Conservation (phyloP, 2,113 vertebrate species). For the Phodopus roborovskii region DNA sequence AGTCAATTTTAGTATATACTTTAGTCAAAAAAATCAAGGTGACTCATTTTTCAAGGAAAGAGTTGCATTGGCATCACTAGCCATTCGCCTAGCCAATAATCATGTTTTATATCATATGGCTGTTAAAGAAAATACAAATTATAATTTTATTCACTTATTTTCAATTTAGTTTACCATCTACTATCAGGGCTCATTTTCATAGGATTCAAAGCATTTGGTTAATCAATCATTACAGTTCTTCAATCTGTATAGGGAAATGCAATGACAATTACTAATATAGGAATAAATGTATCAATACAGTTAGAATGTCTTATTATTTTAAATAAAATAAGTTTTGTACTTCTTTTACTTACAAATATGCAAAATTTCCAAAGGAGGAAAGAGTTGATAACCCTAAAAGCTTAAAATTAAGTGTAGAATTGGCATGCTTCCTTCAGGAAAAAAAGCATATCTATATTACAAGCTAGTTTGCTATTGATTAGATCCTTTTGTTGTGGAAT, state of each 20-base stretch:
- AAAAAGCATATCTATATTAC: not conserved
- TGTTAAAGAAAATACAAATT: conserved; percentile 55
- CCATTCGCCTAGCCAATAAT: conserved; percentile 1
- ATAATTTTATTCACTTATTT: conserved; percentile 48
- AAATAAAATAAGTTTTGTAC: conserved; percentile 1
- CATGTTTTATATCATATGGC: conserved; percentile 36
- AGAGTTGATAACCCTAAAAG: not conserved
- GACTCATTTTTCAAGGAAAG: conserved; percentile 64
- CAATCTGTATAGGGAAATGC: not conserved
- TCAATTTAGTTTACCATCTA: conserved; percentile 15
- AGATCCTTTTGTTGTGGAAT: conserved; percentile 10
- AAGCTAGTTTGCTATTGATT: not conserved
- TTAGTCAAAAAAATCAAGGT: conserved; percentile 57
- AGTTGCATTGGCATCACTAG: conserved; percentile 49
- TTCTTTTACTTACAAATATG: not conserved
- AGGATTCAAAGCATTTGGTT: conserved; percentile 57
- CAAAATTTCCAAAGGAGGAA: conserved; percentile 27
- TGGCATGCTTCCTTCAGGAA: not conserved
- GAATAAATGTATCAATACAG: not conserved
- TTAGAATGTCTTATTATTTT: conserved; percentile 24
- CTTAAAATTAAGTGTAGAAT: conserved; percentile 25
- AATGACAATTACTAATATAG: not conserved
- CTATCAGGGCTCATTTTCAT: conserved; percentile 45
- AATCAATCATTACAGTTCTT: not conserved
- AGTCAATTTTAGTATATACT: conserved; percentile 44